Base-by-base conservation (phyloP, 2,797 vertebrate species). In the Malacoctenus gilli region DNA sequence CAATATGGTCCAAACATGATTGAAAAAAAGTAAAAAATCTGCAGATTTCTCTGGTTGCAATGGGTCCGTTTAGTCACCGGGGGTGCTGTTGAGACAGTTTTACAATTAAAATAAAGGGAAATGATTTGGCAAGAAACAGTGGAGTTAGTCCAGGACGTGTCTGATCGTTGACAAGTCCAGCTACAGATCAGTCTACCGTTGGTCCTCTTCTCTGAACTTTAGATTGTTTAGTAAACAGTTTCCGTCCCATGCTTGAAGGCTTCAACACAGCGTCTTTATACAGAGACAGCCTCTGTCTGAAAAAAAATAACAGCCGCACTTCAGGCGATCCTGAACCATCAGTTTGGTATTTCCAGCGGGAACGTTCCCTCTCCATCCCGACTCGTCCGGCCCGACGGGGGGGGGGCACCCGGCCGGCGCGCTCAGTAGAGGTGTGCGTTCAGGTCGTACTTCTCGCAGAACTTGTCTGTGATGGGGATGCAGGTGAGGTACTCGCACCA, bases 401-500 rank as follows among this genome's bases (percentile, higher is more conserved):
- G n/a, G n/a, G n/a, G n/a, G n/a, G n/a, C n/a, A n/a, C n/a, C n/a
- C n/a, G n/a, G n/a, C n/a, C n/a, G n/a, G n/a, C 6, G 36, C 5
- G 34, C 1, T 92, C 86, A 97, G 87, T 95, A 94, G 77, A 98
- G 94, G 89, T 98, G 95, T 5, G 95, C 93, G 0, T 99, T 96
- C 79, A 99, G 91, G 88, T 98, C 96, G 0, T 99, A 99, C 77
- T 98, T 99, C 89, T 98, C 97, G 0, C 96, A 99, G 91, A 99
- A 97, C 76, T 98, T 96, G 92, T 99, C 95, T 0, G 95, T 99
- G 92, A 99, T 94, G 2, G 97, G 96, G 82, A 99, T 96, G 78
- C 97, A 99, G 55, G 97, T 99, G 75, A 99, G 95, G 83, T 95
- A 92, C 83, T 99, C 97, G 0, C 97, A 98, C 96, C 95, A 99